Base-by-base conservation (phyloP, 2,888 invertebrate genomes). In the Phalera bucephala region DNA sequence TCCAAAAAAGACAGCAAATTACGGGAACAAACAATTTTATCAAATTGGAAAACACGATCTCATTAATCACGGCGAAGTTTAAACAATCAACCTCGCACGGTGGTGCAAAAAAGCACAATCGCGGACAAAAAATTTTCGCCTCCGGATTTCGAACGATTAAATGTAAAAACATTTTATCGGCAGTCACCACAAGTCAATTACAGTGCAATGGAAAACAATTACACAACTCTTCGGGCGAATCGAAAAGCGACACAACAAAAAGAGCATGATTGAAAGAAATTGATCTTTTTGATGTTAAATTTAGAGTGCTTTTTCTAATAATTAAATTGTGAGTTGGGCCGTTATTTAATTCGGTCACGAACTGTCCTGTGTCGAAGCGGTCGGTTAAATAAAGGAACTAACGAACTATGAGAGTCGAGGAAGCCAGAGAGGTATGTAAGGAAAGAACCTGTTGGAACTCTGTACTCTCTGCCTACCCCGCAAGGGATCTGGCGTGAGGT, bases 141-240 rank as follows among this genome's bases (percentile, higher is more conserved):
- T 42, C 48, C 27, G 54, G 57, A 47, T 64, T 69, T 54, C 42
- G 42, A 48, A 48, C 61, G 60, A 67, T 71, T 74, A 71, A 75
- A 72, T 64, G 65, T 58, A 65, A 80, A 80, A 79, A 71, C 75
- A 69, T 80, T 27, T 81, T 76, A 77, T 73, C 68, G 70, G 62
- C 55, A 48, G 48, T 63, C 66, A 60, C 85, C 85, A 67, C 86
- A 81, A 82, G 80, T 85, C 81, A 83, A 86, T 87, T 85, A 83
- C 67, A 57, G 56, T 40, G 62, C 71, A 80, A 81, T 76, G 80
- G 72, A 80, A 84, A 85, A 85, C 83, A 86, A 86, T 85, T 80
- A 82, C 71, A 72, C 45, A 57, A 70, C 66, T 74, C 78, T 71
- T 59, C 75, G n/a, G n/a, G n/a, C 19, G 19, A 19, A 3, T 19